A percentile compares a stretch with the other conserved stretches of the same genome.
Conservation (phyloP, 2,797 vertebrate genomes). For the Phylloscopus collybita region DNA sequence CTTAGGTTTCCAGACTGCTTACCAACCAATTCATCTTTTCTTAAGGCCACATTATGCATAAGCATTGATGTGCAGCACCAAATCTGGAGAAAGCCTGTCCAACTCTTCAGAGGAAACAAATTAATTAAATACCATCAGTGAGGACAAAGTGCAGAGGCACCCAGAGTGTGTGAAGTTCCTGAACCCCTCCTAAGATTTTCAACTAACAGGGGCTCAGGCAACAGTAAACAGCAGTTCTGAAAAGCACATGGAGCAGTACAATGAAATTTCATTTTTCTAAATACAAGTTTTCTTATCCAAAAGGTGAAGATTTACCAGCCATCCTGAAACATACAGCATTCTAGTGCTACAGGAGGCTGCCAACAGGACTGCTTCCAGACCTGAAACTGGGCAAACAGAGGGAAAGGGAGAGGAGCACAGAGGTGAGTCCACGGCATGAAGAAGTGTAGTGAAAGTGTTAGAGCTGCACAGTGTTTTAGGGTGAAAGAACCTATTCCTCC, state of each 20-base stretch:
- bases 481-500: not conserved
- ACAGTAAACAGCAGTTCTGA: not conserved
- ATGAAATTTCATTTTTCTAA: not conserved
- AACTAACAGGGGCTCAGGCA: not conserved
- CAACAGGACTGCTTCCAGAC: not conserved
- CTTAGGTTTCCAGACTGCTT: conserved; percentile 9
- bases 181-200: not conserved
- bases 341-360: not conserved
- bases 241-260: not conserved
- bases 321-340: not conserved
- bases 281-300: not conserved
- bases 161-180: not conserved
- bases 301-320: not conserved
- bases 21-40: conserved; percentile 32
- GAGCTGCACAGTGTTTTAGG: not conserved
- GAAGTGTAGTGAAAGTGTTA: not conserved
- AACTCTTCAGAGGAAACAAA: not conserved
- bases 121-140: not conserved
- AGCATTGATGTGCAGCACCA: not conserved
- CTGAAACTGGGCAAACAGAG: not conserved
- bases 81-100: not conserved
- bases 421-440: not conserved
- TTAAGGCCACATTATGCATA: not conserved
- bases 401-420: not conserved
- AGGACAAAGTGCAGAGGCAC: not conserved